Evolutionary conservation across 1,140 invertebrate species (phyloP), one percentile per base, ranked within the genome.

Genomic region (Carcinoscorpius rotundicauda): DNA sequence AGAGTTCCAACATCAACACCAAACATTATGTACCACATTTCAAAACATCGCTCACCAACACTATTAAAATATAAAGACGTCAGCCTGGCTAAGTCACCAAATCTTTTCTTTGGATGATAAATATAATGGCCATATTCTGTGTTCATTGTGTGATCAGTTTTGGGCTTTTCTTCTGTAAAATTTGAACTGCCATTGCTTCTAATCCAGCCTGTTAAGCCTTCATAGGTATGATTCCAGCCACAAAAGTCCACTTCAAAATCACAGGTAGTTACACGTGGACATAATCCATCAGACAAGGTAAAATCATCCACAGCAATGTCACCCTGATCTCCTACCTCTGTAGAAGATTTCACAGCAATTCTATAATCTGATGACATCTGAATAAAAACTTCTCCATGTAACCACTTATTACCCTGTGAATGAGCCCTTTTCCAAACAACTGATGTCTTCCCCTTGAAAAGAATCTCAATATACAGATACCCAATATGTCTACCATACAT

Each of bases 261-360:
- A 60, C 73, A 74, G 6, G 49, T 60, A 58, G 10, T 11, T 49
- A 62, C 63, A 29, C 69, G 58, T 6, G 59, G 53, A 67, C 75
- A 75, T n/a, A 70, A 66, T n/a, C 69, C 71, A 60, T 64, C 70
- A 51, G 69, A 68, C 58, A 79, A 68, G 48, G 68, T 66, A 10
- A 77, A 63, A 64, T 78, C 77, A 71, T 79, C 78, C 62, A 79
- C 68, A 50, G 77, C 77, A 49, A 77, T 77, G 64, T 76, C 74
- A 55, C 76, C 76, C 56, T 69, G 57, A 29, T 58, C 49, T 5
- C 65, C 65, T 0, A 6, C 3, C 3, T 11, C 4, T 10, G 60
- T 57, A 4, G 3, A 6, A 3, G 57, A 65, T 9, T 50, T 29
- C 4, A 69, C 50, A 29, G 29, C 60, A 6, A 69, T 62, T 6